Conservation (phyloP, 2,888 invertebrate species). For the Hylaea fasciaria region DNA sequence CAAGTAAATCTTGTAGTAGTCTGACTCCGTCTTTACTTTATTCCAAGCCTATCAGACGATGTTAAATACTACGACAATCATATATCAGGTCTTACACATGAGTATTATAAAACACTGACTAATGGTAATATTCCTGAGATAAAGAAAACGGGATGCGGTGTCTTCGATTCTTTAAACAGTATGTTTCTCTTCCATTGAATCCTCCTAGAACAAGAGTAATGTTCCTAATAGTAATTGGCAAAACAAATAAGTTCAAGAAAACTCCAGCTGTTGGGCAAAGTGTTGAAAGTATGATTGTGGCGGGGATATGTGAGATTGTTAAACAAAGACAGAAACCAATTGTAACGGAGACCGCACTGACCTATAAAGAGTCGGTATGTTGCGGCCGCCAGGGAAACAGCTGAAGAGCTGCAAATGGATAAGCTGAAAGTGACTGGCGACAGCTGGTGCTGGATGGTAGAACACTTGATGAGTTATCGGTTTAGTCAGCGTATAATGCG, state of each 20-base stretch:
- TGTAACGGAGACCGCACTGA: constrained; percentile 15
- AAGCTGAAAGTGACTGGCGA: too few relatives aligned
- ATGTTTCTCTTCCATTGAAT: background rate
- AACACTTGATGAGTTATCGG: background rate
- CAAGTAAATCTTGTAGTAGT: too few relatives aligned
- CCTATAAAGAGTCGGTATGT: constrained; percentile 13
- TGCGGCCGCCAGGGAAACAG: background rate
- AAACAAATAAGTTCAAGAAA: constrained; percentile 23
- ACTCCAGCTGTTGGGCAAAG: constrained; percentile 26
- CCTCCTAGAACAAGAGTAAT: constrained; percentile 12
- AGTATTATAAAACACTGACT: too few relatives aligned
- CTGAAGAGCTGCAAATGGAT: background rate
- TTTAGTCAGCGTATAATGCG: too few relatives aligned
- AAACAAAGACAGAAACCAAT: constrained; percentile 20
- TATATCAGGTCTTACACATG: too few relatives aligned
- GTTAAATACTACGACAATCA: too few relatives aligned
- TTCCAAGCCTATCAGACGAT: too few relatives aligned
- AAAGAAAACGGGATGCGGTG: too few relatives aligned
- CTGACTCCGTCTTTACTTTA: too few relatives aligned
- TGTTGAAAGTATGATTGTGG: constrained; percentile 33
- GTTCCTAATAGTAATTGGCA: constrained; percentile 15
- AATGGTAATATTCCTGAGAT: too few relatives aligned
- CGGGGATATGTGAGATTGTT: constrained; percentile 12
- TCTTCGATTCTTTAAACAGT: too few relatives aligned
- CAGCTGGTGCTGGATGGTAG: background rate